Base-by-base conservation (phyloP, 2,113 vertebrate genomes). In the Nibea coibor region DNA sequence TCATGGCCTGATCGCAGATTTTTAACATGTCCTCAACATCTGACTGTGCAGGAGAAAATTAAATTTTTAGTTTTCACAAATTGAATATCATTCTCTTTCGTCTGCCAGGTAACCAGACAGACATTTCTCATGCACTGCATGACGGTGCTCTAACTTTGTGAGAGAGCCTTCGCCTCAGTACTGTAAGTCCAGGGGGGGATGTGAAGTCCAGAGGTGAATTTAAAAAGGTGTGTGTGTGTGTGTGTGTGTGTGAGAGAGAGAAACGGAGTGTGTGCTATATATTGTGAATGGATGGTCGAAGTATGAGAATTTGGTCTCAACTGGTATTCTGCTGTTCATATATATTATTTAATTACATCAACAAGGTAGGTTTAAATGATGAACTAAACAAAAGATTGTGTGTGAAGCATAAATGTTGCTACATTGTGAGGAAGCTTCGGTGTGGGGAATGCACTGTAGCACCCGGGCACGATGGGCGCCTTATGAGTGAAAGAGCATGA, bases 41-140 rank as follows among this genome's bases (percentile, higher is more conserved):
- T 79, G 78, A 80, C 79, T 84, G 50, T 56, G 67, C 48, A 71
- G 57, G 67, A 35, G 66, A 48, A 85, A 63, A 82, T 84, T 72
- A 72, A 31, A 19, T 70, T 87, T 35, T 35, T 57, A 20, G 28
- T 45, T 47, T 22, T 45, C 8, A 58, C 68, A 68, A 87, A 82
- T 67, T 66, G 58, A 85, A 83, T 63, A 48, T 77, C 22, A 50
- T 74, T 75, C 19, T 82, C 31, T 35, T 7, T 8, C 6, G 31
- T 35, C 7, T 7, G 82, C 84, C 77, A 87, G 82, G 86, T 85
- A 88, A 88, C 70, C 19, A 80, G 75, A 57, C 65, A 74, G 28
- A 47, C 42, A 58, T 75, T 72, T 20, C 26, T 81, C 50, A 53
- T 58, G 39, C 67, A 43, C 57, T 50, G 22, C 24, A 20, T 78